Evolutionary conservation across 2,113 vertebrate species (phyloP).

Genomic region (Cervus canadensis): DNA sequence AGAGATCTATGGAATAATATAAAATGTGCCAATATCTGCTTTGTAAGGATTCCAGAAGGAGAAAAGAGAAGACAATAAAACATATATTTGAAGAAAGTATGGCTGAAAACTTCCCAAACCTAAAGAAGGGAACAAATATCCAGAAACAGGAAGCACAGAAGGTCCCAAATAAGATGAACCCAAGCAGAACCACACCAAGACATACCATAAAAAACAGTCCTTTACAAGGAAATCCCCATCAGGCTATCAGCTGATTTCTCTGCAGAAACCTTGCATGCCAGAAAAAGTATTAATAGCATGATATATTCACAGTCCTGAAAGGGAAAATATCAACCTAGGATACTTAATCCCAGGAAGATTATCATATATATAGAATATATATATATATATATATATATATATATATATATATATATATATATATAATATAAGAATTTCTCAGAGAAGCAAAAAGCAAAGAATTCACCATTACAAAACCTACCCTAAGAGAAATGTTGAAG

Average conservation of each 20-base stretch:
- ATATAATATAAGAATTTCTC: background rate
- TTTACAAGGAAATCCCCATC: background rate
- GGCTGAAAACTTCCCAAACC: background rate
- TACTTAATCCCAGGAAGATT: background rate
- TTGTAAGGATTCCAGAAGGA: background rate
- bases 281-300: background rate
- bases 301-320: background rate
- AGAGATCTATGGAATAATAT: background rate
- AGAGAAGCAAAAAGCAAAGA: background rate
- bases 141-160: background rate
- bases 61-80: background rate
- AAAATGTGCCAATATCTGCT: background rate
- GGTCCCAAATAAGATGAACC: background rate
- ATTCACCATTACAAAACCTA: background rate
- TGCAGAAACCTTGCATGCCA: background rate
- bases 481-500: background rate
- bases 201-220: background rate
- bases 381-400: too few species aligned
- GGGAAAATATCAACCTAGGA: background rate
- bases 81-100: background rate
- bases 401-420: background rate
- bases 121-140: background rate
- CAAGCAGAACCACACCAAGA: background rate
- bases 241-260: background rate
- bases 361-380: background rate